phyloP scores from a whole-genome alignment of 2,797 vertebrate genomes.

The Siniperca undulata region DNA sequence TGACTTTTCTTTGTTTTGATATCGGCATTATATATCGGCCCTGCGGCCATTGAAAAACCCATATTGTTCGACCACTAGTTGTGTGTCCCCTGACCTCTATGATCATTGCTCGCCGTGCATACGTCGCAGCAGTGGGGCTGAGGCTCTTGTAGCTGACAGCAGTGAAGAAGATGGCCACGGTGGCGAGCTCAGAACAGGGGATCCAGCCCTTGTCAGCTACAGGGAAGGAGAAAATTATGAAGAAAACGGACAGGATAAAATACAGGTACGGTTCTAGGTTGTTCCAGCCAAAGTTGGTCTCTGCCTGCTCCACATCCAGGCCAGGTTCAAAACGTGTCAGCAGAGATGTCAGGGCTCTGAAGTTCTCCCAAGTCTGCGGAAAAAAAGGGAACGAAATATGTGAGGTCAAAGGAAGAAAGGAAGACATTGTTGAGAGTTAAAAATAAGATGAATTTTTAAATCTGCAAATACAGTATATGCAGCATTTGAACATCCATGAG shows the following conservation, averaged over 20 bases:
- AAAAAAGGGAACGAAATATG: background rate
- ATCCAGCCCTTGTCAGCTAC: slow-evolving; percentile 95
- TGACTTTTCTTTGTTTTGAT: no score
- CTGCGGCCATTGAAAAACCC: no score
- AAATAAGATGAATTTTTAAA: background rate
- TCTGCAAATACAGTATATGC: background rate
- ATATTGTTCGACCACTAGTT: background rate
- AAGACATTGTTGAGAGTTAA: background rate
- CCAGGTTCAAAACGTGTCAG: slow-evolving; percentile 93
- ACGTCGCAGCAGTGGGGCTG: slow-evolving; percentile 88
- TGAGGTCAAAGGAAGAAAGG: background rate
- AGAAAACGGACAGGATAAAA: slow-evolving; percentile 94
- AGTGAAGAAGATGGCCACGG: slow-evolving; percentile 93
- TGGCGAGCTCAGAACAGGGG: slow-evolving; percentile 95
- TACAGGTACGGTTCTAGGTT: slow-evolving; percentile 95
- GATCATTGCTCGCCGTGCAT: slow-evolving; percentile 89
- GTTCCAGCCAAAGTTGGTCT: slow-evolving; percentile 97
- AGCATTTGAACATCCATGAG: background rate
- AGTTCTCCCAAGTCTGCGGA: slow-evolving; percentile 94
- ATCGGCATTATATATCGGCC: no score
- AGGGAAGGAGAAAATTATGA: slow-evolving; percentile 96
- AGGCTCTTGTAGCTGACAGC: slow-evolving; percentile 94
- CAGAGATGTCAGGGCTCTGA: slow-evolving; percentile 91
- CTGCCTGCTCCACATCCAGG: slow-evolving; percentile 95
- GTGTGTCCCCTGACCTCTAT: slow-evolving; percentile 86